phyloP scores from a whole-genome alignment of 2,113 vertebrate genomes.

The Sceloporus undulatus region DNA sequence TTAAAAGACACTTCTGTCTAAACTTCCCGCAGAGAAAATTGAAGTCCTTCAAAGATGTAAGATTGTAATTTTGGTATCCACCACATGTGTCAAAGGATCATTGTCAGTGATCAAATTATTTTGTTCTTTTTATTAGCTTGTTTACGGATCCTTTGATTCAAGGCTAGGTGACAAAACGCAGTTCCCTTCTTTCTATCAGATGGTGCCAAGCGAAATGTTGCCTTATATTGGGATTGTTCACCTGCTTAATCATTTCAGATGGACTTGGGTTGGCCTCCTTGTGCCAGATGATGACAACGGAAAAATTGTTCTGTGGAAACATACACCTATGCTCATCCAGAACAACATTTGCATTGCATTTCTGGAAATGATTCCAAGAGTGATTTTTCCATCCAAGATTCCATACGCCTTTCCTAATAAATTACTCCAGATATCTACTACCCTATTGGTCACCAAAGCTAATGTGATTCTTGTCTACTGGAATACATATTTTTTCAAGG shows the following conservation, averaged over 20 bases:
- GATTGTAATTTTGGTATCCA: too few species aligned
- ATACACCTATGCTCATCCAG: background rate
- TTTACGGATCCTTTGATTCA: slow-evolving; percentile 20
- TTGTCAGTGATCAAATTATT: background rate
- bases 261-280: slow-evolving; percentile 32
- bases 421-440: background rate
- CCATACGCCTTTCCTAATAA: background rate
- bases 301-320: background rate
- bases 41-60: background rate
- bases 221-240: background rate
- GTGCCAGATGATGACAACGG: slow-evolving; percentile 6
- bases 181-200: slow-evolving; percentile 24
- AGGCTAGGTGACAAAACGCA: background rate
- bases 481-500: background rate
- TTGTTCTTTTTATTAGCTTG: background rate
- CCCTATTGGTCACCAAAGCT: background rate
- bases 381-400: background rate
- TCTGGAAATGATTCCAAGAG: background rate
- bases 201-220: slow-evolving; percentile 13
- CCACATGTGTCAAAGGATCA: background rate
- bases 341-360: background rate
- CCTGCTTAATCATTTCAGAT: slow-evolving; percentile 21
- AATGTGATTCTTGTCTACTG: background rate
- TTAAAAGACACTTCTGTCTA: background rate
- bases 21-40: background rate